These are phyloP conservation scores for Gnathonemus longibarbis DNA, from an alignment of 2,113 vertebrate genomes.

Conservation along the genomic window DNA sequence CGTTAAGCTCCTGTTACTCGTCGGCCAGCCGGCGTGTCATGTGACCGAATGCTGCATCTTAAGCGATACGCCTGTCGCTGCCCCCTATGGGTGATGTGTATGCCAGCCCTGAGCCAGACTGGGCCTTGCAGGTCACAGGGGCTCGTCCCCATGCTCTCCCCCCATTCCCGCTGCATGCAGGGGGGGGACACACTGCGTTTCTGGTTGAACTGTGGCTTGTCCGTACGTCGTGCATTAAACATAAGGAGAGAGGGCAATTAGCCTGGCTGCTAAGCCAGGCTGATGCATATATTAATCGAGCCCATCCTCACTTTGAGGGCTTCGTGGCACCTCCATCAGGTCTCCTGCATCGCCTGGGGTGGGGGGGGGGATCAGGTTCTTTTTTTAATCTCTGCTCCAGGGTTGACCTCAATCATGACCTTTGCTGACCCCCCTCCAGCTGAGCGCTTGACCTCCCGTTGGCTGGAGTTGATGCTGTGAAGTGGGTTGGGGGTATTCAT, in stretches of 20 bases:
- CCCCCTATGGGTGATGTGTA: neutral
- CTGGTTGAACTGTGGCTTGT: slow-evolving; percentile 28
- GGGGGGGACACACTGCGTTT: neutral
- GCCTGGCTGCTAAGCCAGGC: slow-evolving; percentile 55
- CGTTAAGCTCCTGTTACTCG: neutral
- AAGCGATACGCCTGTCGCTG: neutral
- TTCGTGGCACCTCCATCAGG: slow-evolving; percentile 20
- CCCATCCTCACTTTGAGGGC: slow-evolving; percentile 34
- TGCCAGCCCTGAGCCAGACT: neutral
- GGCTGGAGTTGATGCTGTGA: neutral
- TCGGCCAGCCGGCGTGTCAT: neutral
- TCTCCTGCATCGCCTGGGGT: slow-evolving; percentile 17
- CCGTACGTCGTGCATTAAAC: slow-evolving; percentile 63
- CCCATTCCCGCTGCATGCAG: neutral
- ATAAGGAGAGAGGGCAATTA: slow-evolving; percentile 70
- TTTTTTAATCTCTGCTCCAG: slow-evolving; percentile 31
- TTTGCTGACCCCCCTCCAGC: slow-evolving; percentile 30
- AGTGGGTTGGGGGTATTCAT: neutral
- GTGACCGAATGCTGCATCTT: neutral
- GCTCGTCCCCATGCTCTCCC: neutral
- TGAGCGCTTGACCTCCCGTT: slow-evolving; percentile 22
- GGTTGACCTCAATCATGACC: slow-evolving; percentile 29
- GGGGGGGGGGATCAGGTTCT: slow-evolving; percentile 16
- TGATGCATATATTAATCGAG: slow-evolving; percentile 63
- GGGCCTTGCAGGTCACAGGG: neutral